phyloP scores from a whole-genome alignment of 2,888 invertebrate genomes.

The Dione vanillae region DNA sequence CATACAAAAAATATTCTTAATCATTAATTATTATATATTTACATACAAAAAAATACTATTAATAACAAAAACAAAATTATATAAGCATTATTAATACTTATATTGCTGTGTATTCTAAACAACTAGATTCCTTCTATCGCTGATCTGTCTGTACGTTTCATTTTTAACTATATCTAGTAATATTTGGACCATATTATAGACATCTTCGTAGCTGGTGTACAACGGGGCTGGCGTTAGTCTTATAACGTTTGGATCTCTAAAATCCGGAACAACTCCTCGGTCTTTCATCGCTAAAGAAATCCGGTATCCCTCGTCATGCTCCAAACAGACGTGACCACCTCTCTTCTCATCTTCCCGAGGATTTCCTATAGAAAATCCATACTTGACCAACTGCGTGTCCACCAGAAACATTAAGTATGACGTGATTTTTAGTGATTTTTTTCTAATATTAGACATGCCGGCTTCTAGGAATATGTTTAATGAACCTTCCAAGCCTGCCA shows the following conservation, averaged over 20 bases:
- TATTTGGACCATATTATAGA: conserved; percentile 65
- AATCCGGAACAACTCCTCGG: conserved; percentile 66
- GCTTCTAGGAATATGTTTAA: conserved; percentile 66
- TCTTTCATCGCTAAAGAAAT: conserved; percentile 66
- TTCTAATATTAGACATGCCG: conserved; percentile 64
- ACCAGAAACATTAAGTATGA: conserved; percentile 70
- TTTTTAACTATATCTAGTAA: conserved; percentile 61
- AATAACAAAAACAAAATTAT: too few species aligned
- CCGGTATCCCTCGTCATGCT: conserved; percentile 69
- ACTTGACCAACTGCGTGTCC: conserved; percentile 58
- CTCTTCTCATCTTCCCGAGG: conserved; percentile 61
- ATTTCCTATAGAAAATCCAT: conserved; percentile 68
- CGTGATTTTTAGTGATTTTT: conserved; percentile 71
- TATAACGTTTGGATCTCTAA: conserved; percentile 69
- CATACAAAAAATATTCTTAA: too few species aligned
- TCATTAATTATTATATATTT: too few species aligned
- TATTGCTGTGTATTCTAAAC: conserved; percentile 38
- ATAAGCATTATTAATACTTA: too few species aligned
- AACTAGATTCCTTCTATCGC: conserved; percentile 57
- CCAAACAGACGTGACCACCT: conserved; percentile 71
- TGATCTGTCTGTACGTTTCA: conserved; percentile 59
- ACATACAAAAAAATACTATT: neutral
- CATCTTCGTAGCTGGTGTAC: conserved; percentile 70
- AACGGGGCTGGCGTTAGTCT: conserved; percentile 67
- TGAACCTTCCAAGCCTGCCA: conserved; percentile 70